phyloP scores from a whole-genome alignment of 2,113 vertebrate species.

The Marmota flaviventris region DNA sequence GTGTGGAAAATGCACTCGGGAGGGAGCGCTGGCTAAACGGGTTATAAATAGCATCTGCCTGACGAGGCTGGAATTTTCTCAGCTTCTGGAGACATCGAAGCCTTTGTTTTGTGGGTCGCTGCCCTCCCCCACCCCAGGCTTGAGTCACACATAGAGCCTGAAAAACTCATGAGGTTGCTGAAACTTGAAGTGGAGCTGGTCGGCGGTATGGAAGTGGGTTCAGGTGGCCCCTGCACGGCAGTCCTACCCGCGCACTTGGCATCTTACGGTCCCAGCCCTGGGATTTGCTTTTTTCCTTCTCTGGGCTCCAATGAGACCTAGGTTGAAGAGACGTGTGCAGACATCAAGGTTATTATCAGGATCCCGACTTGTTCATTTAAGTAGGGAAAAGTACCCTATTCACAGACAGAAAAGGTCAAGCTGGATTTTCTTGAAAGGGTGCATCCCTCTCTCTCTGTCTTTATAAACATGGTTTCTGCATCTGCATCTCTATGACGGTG shows the following conservation, averaged over 20 bases:
- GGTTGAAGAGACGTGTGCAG: background rate
- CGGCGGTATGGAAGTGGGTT: conserved; percentile 14
- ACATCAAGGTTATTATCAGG: background rate
- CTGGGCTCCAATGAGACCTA: conserved; percentile 9
- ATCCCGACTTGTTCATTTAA: conserved; percentile 35
- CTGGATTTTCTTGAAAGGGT: background rate
- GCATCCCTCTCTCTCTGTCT: background rate
- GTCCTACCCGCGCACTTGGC: conserved; percentile 64
- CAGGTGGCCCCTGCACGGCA: background rate
- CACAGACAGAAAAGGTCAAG: background rate
- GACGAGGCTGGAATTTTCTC: conserved; percentile 88
- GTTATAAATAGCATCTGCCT: conserved; percentile 88
- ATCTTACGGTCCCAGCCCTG: conserved; percentile 39
- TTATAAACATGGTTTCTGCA: background rate
- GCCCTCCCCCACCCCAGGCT: conserved; percentile 67
- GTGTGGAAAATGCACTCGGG: conserved; percentile 77
- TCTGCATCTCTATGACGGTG: background rate
- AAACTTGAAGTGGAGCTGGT: conserved; percentile 80
- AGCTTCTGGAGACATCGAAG: conserved; percentile 88
- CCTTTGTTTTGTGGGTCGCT: conserved; percentile 85
- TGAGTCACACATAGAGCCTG: conserved; percentile 87
- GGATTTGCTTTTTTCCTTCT: conserved; percentile 61
- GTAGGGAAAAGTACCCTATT: background rate
- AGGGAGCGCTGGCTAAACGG: conserved; percentile 79
- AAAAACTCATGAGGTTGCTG: conserved; percentile 87